Percentiles rank a stretch among this genome's conserved stretches.
phyloP scores from a whole-genome alignment of 2,113 vertebrate species.

The Salvelinus alpinus region DNA sequence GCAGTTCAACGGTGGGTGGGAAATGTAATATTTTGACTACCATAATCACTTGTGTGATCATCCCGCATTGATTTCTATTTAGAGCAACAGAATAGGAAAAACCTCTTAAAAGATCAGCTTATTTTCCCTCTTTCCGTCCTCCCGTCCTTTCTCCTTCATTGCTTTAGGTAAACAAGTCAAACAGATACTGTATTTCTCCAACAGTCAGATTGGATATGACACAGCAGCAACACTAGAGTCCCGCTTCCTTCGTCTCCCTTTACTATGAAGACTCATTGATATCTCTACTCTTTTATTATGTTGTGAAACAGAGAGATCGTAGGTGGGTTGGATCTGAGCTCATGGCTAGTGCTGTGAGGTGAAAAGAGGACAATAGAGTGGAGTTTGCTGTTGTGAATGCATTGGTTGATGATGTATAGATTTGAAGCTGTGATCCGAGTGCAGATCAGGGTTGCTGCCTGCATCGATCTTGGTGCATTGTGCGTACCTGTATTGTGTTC shows the following conservation, averaged over 20 bases:
- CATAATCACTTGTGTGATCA: constrained; percentile 15
- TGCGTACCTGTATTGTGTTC: neutral
- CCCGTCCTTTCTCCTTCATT: too few species aligned
- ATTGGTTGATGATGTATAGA: too few species aligned
- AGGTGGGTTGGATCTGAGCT: too few species aligned
- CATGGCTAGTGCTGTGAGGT: too few species aligned
- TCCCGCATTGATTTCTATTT: neutral
- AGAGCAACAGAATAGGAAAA: neutral
- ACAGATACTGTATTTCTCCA: neutral
- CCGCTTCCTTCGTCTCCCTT: neutral
- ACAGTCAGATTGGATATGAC: neutral
- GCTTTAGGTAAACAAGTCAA: neutral
- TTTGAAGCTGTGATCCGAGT: neutral
- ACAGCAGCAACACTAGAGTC: neutral
- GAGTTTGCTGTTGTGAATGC: too few species aligned
- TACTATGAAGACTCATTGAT: neutral
- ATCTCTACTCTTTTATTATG: too few species aligned
- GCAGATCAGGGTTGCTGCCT: neutral
- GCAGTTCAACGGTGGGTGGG: constrained; percentile 10
- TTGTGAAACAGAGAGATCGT: too few species aligned
- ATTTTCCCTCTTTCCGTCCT: constrained; percentile 2
- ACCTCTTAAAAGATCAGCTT: neutral
- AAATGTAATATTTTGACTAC: constrained; percentile 16
- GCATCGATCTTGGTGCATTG: constrained; percentile 13
- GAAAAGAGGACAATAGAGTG: too few species aligned